Percentiles rank a stretch among this genome's conserved stretches.
Evolutionary conservation across 2,113 vertebrate species (phyloP).

Genomic region (Balaenoptera acutorostrata): DNA sequence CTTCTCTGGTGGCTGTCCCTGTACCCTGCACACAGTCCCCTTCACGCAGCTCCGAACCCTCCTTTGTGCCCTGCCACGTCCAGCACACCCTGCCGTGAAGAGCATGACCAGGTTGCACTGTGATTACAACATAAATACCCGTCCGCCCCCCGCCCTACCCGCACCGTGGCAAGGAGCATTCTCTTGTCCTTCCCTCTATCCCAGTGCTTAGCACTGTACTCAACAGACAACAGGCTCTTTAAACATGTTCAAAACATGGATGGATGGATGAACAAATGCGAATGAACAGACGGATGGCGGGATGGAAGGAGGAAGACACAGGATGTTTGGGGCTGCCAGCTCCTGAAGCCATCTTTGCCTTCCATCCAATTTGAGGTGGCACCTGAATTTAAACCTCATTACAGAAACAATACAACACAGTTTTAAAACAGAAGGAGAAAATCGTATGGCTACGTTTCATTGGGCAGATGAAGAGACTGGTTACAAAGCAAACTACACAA

Average conservation of each 20-base stretch:
- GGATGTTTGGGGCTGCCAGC: not conserved
- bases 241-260: not conserved
- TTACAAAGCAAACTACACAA: too few relatives aligned
- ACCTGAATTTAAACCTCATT: not conserved
- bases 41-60: not conserved
- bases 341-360: not conserved
- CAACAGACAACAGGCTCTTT: not conserved
- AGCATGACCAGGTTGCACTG: not conserved
- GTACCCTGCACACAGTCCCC: not conserved
- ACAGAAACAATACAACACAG: not conserved
- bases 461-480: not conserved
- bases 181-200: not conserved
- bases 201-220: not conserved
- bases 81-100: not conserved
- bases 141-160: accelerated
- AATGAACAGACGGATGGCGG: not conserved
- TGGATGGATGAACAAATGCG: not conserved
- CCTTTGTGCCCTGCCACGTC: not conserved
- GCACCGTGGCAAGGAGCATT: accelerated
- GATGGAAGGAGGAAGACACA: accelerated
- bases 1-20: not conserved
- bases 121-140: not conserved
- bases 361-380: not conserved
- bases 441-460: not conserved
- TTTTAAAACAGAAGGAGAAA: not conserved